Evolutionary conservation across 2,888 invertebrate genomes (phyloP), one percentile per base, ranked within the genome.

Genomic region (Cataglyphis livida): DNA sequence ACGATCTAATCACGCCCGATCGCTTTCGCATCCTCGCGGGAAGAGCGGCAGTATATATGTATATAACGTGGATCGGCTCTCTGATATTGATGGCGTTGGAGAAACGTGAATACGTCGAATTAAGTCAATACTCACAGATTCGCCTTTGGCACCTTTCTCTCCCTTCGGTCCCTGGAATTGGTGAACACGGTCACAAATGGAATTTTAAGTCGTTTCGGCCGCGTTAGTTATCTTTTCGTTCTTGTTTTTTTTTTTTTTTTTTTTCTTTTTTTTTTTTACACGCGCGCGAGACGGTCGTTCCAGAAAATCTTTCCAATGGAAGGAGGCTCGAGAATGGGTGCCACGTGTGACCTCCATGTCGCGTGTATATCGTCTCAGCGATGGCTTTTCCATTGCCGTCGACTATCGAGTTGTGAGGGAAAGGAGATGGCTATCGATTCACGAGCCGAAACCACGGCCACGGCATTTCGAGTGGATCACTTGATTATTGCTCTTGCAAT

Each of bases 111-210:
- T 87, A 35, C 82, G 68, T 86, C 84, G 81, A 84, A 86, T 88
- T 85, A 84, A 84, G 82, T 89, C 88, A 87, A 89, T 94, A 97
- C 97, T 97, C 96, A 97, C 97, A 93, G 96, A 95, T 94, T 97
- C 97, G 93, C 98, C 98, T 95, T 97, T 97, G 94, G 96, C 96
- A 93, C 98, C 98, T 95, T 97, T 98, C 95, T 98, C 98, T 89
- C 98, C 98, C 95, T 98, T 97, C 85, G 98, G 97, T 90, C 98
- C 98, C 97, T 98, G 94, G 92, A 96, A 96, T 92, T 90, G 87
- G 86, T 88, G 76, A 76, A 76, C 76, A 88, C 87, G 76, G 88
- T 85, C 84, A 51, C 51, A 88, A 87, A 89, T 85, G 66, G 83
- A 81, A 87, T 89, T 88, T 88, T n/a, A 51, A 87, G 85, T 88